Base-by-base conservation (phyloP, 2,797 vertebrate genomes). In the Lacerta agilis region DNA sequence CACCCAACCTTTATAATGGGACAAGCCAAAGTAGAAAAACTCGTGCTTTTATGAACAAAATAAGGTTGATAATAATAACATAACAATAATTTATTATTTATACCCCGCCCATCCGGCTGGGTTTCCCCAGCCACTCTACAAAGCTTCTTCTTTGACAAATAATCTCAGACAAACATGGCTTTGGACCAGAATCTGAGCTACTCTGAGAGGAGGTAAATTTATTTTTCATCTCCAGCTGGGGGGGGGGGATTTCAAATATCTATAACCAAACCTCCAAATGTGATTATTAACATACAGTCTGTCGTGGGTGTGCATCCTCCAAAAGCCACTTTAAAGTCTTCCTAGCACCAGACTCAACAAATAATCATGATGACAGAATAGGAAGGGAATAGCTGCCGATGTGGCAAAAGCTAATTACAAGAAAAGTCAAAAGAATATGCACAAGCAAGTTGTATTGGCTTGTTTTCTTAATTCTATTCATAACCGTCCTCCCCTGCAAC, bases 321-420 rank as follows among this genome's bases (percentile, higher is more conserved):
- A 83, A 81, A 92, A 91, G 89, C 61, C 36, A 33, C 38, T 90
- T 75, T 27, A 88, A 83, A 93, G 93, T 69, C 73, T 89, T 71
- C 25, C 90, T 93, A 91, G 88, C 92, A 95, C 89, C 78, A 89
- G 90, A 92, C 72, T 91, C 85, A 89, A 91, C 92, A 90, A 73
- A 79, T 88, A 80, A 84, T 72, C 45, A 90, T 85, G 85, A 84
- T 86, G 0, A 0, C 93, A 92, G 91, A 90, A 88, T 3, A 91
- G 45, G 10, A 29, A 2, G 29, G 67, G 67, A 29, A 10, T 25
- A 11, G 82, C 5, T 5, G n/a, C 29, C 83, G 91, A 93, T 92
- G 90, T 89, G 93, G 66, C 84, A 87, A 89, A 94, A 90, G 8
- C 89, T 93, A 90, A 91, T 61, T 61, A 87, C 80, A 75, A 80